A percentile compares a stretch with the other conserved stretches of the same genome.
Evolutionary conservation across 2,113 vertebrate genomes (phyloP).

Genomic region (Thryonomys swinderianus): DNA sequence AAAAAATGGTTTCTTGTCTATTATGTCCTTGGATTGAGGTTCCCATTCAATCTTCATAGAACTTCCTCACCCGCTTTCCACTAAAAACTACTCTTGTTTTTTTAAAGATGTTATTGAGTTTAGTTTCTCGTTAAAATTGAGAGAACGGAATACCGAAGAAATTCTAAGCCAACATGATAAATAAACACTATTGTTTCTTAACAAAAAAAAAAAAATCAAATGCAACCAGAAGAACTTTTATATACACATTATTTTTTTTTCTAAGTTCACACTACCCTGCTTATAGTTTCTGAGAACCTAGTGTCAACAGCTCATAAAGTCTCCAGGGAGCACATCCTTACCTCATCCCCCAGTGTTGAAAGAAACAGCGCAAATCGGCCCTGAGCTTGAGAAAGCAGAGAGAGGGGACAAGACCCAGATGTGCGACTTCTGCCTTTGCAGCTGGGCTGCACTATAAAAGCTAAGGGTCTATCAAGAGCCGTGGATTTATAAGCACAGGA

Average conservation of each 20-base stretch:
- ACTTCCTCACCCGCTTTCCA: slow-evolving; percentile 62
- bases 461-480: too few species aligned
- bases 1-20: slow-evolving; percentile 64
- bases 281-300: neutral
- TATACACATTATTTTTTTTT: neutral
- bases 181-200: slow-evolving; percentile 76
- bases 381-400: neutral
- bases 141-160: slow-evolving; percentile 38
- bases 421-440: neutral
- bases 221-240: slow-evolving; percentile 11
- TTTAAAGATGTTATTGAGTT: slow-evolving; percentile 42
- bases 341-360: neutral
- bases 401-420: neutral
- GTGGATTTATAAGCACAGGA: rapidly evolving
- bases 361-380: neutral
- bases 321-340: neutral
- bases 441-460: neutral
- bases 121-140: slow-evolving; percentile 56
- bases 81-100: slow-evolving; percentile 48
- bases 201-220: slow-evolving; percentile 28
- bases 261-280: neutral
- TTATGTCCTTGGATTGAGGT: slow-evolving; percentile 55
- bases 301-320: neutral
- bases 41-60: slow-evolving; percentile 61
- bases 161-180: slow-evolving; percentile 62